Conservation (phyloP, 2,888 invertebrate genomes). For the Sympetrum striolatum region DNA sequence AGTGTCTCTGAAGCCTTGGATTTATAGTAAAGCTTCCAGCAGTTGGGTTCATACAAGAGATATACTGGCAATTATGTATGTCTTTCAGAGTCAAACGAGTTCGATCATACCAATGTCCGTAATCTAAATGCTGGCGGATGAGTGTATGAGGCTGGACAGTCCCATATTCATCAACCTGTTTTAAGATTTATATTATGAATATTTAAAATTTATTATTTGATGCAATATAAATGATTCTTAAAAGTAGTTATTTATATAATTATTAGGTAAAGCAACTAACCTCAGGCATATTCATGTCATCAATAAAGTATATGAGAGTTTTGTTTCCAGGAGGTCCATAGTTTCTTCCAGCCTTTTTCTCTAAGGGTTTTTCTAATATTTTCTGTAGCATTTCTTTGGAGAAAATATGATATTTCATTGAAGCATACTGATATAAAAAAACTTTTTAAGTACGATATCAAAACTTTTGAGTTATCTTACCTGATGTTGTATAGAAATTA, state of each 20-base stretch:
- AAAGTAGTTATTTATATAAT: background rate
- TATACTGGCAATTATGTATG: constrained; percentile 95
- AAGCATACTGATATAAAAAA: background rate
- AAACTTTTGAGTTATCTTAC: constrained; percentile 47
- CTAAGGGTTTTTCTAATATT: constrained; percentile 90
- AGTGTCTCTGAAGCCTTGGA: constrained; percentile 89
- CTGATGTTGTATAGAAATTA: constrained; percentile 94
- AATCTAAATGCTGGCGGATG: constrained; percentile 94
- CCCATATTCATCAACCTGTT: constrained; percentile 79
- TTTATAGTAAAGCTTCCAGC: constrained; percentile 97
- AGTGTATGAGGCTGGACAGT: constrained; percentile 96
- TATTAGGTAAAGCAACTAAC: constrained; percentile 61
- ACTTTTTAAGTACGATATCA: no score
- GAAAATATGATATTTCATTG: background rate
- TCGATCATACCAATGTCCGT: constrained; percentile 94
- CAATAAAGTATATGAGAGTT: constrained; percentile 92
- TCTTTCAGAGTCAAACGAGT: constrained; percentile 88
- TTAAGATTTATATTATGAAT: background rate
- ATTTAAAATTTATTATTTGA: background rate
- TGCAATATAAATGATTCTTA: background rate
- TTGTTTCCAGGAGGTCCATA: constrained; percentile 96
- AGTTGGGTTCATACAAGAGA: constrained; percentile 98
- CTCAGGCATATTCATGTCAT: constrained; percentile 99
- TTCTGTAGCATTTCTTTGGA: constrained; percentile 81
- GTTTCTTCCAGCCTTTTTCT: constrained; percentile 95